Base-by-base conservation (phyloP, 2,113 vertebrate species). In the Plestiodon gilberti region DNA sequence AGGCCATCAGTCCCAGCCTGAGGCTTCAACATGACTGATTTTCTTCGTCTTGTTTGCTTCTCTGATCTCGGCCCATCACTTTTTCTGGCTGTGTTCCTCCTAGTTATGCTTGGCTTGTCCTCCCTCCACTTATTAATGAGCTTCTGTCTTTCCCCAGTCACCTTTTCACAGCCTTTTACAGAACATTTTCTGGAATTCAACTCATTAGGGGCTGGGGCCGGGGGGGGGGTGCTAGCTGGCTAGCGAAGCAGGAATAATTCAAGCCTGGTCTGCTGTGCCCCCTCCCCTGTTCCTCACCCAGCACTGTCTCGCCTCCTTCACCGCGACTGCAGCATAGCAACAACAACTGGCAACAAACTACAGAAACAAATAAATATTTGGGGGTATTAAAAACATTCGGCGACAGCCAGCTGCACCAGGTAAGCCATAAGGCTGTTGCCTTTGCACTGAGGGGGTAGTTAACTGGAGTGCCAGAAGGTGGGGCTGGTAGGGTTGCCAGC, bases 121-220 rank as follows among this genome's bases (percentile, higher is more conserved):
- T 83, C 38, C 65, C 13, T 18, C 4, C 9, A 4, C 38, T 89
- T 82, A 38, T 93, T 93, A 95, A 75, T 0, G 15, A 81, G 87
- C 25, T 78, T 83, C 80, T 93, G 86, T 93, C 80, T 25, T 57
- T 91, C n/a, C 48, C 80, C 57, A 33, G 67, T 62, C 65, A 23
- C 48, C 25, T 28, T 38, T 43, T 20, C 40, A 78, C 38, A 3
- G 25, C 67, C 23, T 74, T 83, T 88, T 43, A 48, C 79, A 77
- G 35, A 25, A 86, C 91, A 92, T 93, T 95, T 94, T 71, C 84
- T 85, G 85, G 76, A 80, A 79, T 88, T 84, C 67, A 67, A 82
- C 87, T 94, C 91, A 90, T 95, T 94, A 93, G 89, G 0, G 74
- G 64, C 48, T 93, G 89, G 0, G 74, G 64, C 48, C 65, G 2